Evolutionary conservation across 2,797 vertebrate genomes (phyloP).

Genomic region (Centropyge bicolor): DNA sequence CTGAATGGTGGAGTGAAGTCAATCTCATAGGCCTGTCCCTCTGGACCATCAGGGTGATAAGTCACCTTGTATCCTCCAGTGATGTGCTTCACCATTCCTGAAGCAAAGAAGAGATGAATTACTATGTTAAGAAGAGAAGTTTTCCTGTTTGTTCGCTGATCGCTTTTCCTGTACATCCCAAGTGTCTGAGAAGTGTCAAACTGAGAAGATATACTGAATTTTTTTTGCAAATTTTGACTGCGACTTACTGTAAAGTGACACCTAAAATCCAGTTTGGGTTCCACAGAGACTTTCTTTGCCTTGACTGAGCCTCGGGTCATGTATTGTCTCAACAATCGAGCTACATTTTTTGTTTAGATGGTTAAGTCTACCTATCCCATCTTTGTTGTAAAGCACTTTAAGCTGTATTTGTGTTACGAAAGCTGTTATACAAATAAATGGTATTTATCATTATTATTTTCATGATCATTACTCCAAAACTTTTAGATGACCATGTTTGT

Average conservation of each 20-base stretch:
- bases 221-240: background rate
- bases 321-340: background rate
- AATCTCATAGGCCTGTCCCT: slow-evolving; percentile 91
- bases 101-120: background rate
- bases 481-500: background rate
- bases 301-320: background rate
- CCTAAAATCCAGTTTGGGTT: background rate
- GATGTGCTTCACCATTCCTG: slow-evolving; percentile 97
- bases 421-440: no score
- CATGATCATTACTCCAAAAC: background rate
- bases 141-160: background rate
- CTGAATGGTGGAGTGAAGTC: slow-evolving; percentile 97
- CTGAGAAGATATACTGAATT: background rate
- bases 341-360: background rate
- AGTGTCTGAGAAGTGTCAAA: background rate
- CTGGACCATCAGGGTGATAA: slow-evolving; percentile 95
- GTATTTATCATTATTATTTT: background rate
- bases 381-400: no score
- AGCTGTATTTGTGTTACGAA: no score
- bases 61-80: slow-evolving; percentile 93
- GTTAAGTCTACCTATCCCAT: background rate
- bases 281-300: background rate
- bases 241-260: background rate
- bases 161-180: background rate
- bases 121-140: background rate